A percentile compares a stretch with the other conserved stretches of the same genome.
Conservation (phyloP, 1,140 invertebrate species). For the Vanessa tameamea region DNA sequence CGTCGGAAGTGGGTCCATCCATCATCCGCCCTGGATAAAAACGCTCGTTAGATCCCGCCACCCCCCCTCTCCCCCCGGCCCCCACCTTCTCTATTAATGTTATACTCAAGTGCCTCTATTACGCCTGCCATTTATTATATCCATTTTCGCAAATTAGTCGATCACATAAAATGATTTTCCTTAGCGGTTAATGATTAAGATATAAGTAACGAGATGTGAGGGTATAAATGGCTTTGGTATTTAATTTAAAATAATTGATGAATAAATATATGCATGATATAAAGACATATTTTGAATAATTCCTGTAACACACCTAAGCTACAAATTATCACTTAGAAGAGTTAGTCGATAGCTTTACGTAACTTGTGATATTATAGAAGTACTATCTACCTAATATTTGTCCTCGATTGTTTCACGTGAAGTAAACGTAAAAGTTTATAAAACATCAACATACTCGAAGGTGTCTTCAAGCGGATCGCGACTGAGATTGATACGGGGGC, state of each 20-base stretch:
- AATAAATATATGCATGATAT: too few species aligned
- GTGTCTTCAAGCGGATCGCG: constrained; percentile 55
- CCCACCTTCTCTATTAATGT: constrained; percentile 77
- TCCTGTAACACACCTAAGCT: too few species aligned
- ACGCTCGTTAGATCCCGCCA: constrained; percentile 72
- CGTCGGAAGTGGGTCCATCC: constrained; percentile 72
- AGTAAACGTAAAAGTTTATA: constrained; percentile 36
- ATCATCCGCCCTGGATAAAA: constrained; percentile 78
- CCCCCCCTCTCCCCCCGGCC: constrained; percentile 43
- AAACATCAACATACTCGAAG: constrained; percentile 57
- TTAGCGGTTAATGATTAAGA: constrained; percentile 35
- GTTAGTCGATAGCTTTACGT: too few species aligned
- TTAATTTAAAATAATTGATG: not conserved
- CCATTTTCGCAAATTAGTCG: constrained; percentile 76
- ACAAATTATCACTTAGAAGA: too few species aligned
- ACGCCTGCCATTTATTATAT: constrained; percentile 78
- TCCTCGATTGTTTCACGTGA: not conserved
- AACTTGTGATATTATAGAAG: not conserved
- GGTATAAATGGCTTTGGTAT: not conserved
- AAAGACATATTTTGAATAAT: too few species aligned
- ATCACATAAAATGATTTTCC: constrained; percentile 60
- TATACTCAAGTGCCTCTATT: constrained; percentile 77
- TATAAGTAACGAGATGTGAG: constrained; percentile 18
- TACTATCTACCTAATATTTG: not conserved
- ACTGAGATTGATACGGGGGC: constrained; percentile 60